Evolutionary conservation across 2,113 vertebrate species (phyloP).

Genomic region (Pterocles burchelli): DNA sequence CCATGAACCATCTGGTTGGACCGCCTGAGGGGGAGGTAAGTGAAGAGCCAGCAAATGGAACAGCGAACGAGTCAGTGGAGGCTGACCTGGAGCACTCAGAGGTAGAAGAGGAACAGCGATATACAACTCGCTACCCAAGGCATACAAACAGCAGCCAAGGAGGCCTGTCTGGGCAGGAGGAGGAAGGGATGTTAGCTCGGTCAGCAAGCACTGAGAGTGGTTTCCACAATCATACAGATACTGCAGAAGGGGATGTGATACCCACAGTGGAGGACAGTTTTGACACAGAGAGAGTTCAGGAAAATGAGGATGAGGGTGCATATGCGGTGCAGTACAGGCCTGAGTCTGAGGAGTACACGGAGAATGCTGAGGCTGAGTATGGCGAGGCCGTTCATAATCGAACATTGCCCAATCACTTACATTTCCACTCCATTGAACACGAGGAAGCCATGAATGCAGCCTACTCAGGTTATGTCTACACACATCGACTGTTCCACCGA

Average conservation of each 20-base stretch:
- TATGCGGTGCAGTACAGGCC: slow-evolving; percentile 84
- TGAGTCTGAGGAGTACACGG: slow-evolving; percentile 91
- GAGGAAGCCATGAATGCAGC: slow-evolving; percentile 85
- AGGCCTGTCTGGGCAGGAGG: slow-evolving; percentile 74
- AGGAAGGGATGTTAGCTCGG: slow-evolving; percentile 85
- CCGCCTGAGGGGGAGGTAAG: slow-evolving; percentile 74
- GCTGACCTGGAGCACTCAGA: slow-evolving; percentile 81
- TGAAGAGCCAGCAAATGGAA: slow-evolving; percentile 75
- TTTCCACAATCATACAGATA: slow-evolving; percentile 94
- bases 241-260: slow-evolving; percentile 90
- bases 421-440: slow-evolving; percentile 80
- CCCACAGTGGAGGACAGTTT: slow-evolving; percentile 75
- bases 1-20: slow-evolving; percentile 88
- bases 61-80: slow-evolving; percentile 84
- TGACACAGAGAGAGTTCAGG: slow-evolving; percentile 72
- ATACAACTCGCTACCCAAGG: slow-evolving; percentile 50
- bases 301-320: slow-evolving; percentile 80
- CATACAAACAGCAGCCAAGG: slow-evolving; percentile 63
- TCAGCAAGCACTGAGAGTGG: slow-evolving; percentile 95
- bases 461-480: slow-evolving; percentile 91
- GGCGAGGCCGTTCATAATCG: slow-evolving; percentile 74
- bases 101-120: slow-evolving; percentile 72
- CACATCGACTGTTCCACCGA: slow-evolving; percentile 79
- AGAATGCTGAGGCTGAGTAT: slow-evolving; percentile 91
- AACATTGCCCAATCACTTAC: slow-evolving; percentile 77